Base-by-base conservation (phyloP, 2,888 invertebrate species). In the Tetheella fluctuosa region DNA sequence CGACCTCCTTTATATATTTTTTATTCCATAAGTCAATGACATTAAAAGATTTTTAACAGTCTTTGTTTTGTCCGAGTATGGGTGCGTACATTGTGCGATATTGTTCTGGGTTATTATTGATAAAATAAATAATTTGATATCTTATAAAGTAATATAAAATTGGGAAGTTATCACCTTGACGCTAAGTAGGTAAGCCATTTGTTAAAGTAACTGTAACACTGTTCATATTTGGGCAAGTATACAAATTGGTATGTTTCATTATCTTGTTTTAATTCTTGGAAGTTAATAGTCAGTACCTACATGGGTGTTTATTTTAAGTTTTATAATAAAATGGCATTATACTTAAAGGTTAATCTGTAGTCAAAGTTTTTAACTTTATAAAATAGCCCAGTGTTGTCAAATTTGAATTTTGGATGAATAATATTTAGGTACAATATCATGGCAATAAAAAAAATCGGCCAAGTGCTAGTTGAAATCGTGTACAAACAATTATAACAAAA, bases 21-120 rank as follows among this genome's bases (percentile, higher is more conserved):
- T 55, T 55, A 55, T 55, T 20, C 13, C 20, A 13, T 12, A 34
- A 13, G 55, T 55, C 55, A 55, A n/a, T 55, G 55, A 55, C 55
- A 20, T 55, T 34, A 23, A 20, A 25, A 20, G 4, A 37, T 28
- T 55, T 55, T 55, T 34, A 55, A 55, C 25, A 55, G 10, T 30
- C 54, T 28, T n/a, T 54, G 25, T 54, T 28, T 54, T 54, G 28
- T n/a, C 5, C 54, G 28, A 28, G n/a, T 17, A 28, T 54, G 54
- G 48, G 6, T 17, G 10, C 28, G n/a, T 54, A 54, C 17, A n/a
- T 20, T 48, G 20, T 48, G 20, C 48, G 20, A 20, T 48, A 48
- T 48, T 48, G 48, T 48, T 48, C 48, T 48, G 48, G 48, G 48
- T 48, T 48, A 48, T 20, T 48, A 48, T 48, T 48, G 48, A 20